Percentiles rank a stretch among this genome's conserved stretches.
Evolutionary conservation across 2,113 vertebrate genomes (phyloP).

Genomic region (Rhagologus leucostigma): DNA sequence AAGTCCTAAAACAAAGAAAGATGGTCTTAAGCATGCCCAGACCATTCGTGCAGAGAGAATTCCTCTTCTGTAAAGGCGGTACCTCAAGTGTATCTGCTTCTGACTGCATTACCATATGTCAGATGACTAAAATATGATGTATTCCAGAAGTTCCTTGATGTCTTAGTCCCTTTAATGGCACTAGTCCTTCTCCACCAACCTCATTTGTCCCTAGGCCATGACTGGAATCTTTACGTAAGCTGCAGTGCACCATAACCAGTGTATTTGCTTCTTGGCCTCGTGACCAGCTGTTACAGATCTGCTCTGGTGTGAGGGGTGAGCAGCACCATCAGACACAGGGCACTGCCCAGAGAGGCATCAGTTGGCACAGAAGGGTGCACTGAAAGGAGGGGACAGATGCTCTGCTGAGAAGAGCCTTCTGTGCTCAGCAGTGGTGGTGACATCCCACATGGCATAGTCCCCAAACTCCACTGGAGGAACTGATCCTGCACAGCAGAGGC

Average conservation of each 20-base stretch:
- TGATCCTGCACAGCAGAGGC: not conserved
- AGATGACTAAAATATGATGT: not conserved
- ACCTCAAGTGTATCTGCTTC: not conserved
- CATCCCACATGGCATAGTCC: too few species aligned
- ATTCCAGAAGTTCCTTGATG: not conserved
- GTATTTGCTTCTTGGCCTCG: not conserved
- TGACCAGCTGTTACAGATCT: not conserved
- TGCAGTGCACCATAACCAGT: not conserved
- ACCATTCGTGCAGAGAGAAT: accelerated
- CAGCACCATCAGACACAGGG: not conserved
- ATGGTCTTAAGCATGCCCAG: not conserved
- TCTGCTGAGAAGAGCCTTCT: not conserved
- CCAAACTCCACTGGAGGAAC: not conserved
- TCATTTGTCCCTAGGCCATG: not conserved
- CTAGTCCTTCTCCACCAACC: not conserved
- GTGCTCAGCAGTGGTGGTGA: not conserved
- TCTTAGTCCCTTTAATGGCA: not conserved
- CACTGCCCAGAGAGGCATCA: not conserved
- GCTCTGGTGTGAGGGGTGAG: not conserved
- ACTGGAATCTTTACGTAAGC: not conserved
- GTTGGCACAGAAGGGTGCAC: accelerated
- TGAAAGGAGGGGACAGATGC: not conserved
- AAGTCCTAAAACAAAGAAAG: not conserved
- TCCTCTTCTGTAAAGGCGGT: not conserved
- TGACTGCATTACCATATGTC: not conserved